Conservation (phyloP, 2,888 invertebrate species). For the Xanthorhoe designata region DNA sequence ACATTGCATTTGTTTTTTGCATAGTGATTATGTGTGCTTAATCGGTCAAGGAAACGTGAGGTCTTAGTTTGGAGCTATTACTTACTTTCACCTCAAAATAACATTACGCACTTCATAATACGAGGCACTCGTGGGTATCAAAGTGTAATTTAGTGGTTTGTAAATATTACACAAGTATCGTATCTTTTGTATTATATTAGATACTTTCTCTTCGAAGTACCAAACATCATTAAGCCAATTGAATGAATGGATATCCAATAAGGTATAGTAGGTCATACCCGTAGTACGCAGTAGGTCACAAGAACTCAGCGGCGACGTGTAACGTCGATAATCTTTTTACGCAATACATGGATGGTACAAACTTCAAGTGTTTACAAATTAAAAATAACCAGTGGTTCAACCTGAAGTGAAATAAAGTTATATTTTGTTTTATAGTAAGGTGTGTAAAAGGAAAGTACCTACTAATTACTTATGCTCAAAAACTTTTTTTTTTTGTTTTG, state of each 20-base stretch:
- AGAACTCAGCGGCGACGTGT: background rate
- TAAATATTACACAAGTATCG: background rate
- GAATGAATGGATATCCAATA: conserved; percentile 11
- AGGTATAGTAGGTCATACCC: conserved; percentile 14
- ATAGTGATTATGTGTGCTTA: background rate
- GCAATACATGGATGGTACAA: conserved; percentile 9
- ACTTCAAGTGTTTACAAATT: background rate
- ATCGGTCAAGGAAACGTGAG: background rate
- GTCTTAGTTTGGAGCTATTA: background rate
- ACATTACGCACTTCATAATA: background rate
- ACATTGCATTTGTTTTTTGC: too few relatives aligned
- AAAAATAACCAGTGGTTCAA: too few relatives aligned
- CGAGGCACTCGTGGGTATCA: background rate
- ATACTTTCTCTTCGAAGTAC: conserved; percentile 16
- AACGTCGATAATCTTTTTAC: conserved; percentile 14
- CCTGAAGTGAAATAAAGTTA: background rate
- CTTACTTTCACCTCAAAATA: background rate
- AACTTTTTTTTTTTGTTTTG: too few relatives aligned
- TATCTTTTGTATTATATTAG: conserved; percentile 7
- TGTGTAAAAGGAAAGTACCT: too few relatives aligned
- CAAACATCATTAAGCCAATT: conserved; percentile 1
- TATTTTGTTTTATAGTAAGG: too few relatives aligned
- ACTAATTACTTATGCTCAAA: too few relatives aligned
- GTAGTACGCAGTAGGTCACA: background rate
- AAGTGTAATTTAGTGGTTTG: background rate